Evolutionary conservation across 2,888 invertebrate genomes (phyloP), one percentile per base, ranked within the genome.

Genomic region (Abrostola triplasia): DNA sequence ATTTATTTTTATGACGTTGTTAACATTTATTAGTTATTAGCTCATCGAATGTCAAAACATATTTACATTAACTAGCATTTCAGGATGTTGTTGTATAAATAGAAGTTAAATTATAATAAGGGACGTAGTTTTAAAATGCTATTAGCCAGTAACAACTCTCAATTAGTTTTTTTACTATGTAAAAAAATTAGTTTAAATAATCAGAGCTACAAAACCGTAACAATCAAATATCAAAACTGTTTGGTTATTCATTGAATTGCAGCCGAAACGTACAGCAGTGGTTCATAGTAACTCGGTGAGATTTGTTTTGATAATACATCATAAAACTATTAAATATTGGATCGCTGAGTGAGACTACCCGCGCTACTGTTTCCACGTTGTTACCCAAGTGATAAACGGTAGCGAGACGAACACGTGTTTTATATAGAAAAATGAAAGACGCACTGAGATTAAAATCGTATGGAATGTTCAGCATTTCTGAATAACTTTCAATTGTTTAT

Each of bases 271-370:
- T 90, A 92, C 84, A 85, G 84, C 87, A 90, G 85, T 90, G 89
- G 86, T 91, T 91, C 90, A 89, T 89, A 92, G 90, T 91, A 90
- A 92, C 91, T 92, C 87, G 84, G 86, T 87, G 84, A 88, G 93
- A 93, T 93, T 93, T 95, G 95, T 95, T 95, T 94, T 95, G 94
- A 95, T 94, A 95, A 95, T 95, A 95, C 93, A 95, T 95, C 95
- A 95, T 95, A 95, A 95, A 94, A 94, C 94, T 95, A 95, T 95
- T 95, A 95, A 95, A 95, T 95, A 95, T 95, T 92, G 88, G 90
- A 90, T 90, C 93, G 95, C 89, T 92, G 95, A 95, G 94, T 94
- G 95, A 95, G 94, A 94, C 90, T 94, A 92, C 83, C 95, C 90
- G 88, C 80, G 86, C 88, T 87, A 90, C 92, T 89, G 90, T 91